A percentile compares a stretch with the other conserved stretches of the same genome.
Evolutionary conservation across 53 echinoderm and acorn worm species (phyloP).

Genomic region (Stichopus horrens): DNA sequence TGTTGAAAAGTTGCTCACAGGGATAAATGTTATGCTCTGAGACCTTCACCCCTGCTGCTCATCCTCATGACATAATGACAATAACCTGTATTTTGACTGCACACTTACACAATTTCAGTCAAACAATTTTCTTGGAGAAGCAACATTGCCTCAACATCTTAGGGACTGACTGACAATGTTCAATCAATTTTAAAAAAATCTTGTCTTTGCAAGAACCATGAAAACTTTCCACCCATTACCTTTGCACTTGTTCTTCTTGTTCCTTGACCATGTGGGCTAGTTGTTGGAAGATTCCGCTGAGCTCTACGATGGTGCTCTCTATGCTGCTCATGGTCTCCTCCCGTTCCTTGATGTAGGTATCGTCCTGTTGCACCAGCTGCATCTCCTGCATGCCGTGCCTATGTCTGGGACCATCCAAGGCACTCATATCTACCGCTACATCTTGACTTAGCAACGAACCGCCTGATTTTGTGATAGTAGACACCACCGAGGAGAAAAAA

Average conservation of each 20-base stretch:
- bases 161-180: too few relatives aligned
- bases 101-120: background rate
- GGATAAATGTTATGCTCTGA: too few relatives aligned
- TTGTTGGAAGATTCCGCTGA: constrained; percentile 95
- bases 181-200: too few relatives aligned
- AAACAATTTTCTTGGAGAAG: background rate
- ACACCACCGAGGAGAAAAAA: too few relatives aligned
- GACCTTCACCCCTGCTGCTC: too few relatives aligned
- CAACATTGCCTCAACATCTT: background rate
- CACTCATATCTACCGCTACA: constrained; percentile 88
- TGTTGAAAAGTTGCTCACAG: too few relatives aligned
- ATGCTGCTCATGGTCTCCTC: constrained; percentile 98
- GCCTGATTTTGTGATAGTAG: constrained; percentile 29
- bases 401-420: constrained; percentile 73
- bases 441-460: constrained; percentile 81
- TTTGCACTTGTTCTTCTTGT: constrained; percentile 96
- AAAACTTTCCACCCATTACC: constrained; percentile 47
- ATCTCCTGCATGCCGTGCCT: constrained; percentile 65
- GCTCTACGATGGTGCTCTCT: constrained; percentile 94
- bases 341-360: constrained; percentile 83
- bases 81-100: background rate
- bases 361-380: constrained; percentile 88
- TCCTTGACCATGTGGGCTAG: constrained; percentile 98
- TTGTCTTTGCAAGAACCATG: too few relatives aligned
- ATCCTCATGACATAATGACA: background rate